Conservation (phyloP, 2,888 invertebrate genomes). For the Eretmocerus hayati region DNA sequence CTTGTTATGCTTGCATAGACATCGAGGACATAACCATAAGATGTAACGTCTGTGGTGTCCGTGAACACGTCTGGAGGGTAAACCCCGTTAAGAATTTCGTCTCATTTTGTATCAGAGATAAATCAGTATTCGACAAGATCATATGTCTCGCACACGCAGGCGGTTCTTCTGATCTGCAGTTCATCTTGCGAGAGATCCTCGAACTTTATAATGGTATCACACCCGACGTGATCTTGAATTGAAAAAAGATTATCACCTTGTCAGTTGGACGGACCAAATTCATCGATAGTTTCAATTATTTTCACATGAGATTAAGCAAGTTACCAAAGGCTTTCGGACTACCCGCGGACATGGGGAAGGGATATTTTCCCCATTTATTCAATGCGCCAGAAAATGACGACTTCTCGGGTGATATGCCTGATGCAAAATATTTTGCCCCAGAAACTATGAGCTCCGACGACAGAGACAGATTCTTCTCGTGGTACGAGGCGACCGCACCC, state of each 20-base stretch:
- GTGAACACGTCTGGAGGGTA: neutral
- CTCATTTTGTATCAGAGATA: neutral
- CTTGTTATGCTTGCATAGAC: neutral
- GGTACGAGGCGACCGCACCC: neutral
- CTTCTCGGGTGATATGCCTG: neutral
- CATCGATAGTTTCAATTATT: constrained; percentile 1
- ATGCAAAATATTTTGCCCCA: neutral
- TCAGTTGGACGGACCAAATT: neutral
- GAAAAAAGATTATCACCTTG: neutral
- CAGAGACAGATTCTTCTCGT: neutral
- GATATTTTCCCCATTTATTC: neutral
- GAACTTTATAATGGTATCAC: neutral
- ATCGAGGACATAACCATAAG: neutral
- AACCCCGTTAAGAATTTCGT: neutral
- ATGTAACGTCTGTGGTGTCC: neutral
- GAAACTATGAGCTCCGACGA: neutral
- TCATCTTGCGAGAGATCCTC: neutral
- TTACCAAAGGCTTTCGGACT: neutral
- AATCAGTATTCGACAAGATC: neutral
- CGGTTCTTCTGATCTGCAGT: neutral
- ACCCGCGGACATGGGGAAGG: neutral
- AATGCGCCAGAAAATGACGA: neutral
- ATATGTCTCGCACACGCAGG: neutral
- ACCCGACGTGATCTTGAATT: neutral
- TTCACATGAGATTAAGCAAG: neutral